phyloP scores from a whole-genome alignment of 37 sponge, comb jelly and placozoan genomes.

The Tethya wilhelma region DNA sequence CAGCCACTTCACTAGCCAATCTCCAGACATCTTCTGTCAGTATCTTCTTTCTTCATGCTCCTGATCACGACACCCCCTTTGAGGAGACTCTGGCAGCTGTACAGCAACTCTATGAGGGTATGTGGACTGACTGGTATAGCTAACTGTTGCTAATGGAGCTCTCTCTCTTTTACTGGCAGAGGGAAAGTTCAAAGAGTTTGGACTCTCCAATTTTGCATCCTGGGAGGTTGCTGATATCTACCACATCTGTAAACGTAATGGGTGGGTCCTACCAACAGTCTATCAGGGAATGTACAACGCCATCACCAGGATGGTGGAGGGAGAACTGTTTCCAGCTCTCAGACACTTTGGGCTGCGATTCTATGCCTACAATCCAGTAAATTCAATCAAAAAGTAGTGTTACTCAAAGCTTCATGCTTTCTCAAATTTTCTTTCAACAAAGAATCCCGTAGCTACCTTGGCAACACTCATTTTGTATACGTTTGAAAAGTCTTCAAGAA shows the following conservation, averaged over 20 bases:
- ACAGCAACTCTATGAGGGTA: constrained; percentile 78
- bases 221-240: constrained; percentile 87
- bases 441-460: too few species aligned
- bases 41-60: constrained; percentile 89
- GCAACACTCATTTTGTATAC: too few species aligned
- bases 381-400: too few species aligned
- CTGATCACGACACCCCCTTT: constrained; percentile 86
- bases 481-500: too few species aligned
- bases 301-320: constrained; percentile 89
- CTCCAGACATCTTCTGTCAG: constrained; percentile 70
- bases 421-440: too few species aligned
- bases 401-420: too few species aligned
- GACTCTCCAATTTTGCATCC: constrained; percentile 88
- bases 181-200: constrained; percentile 91
- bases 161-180: constrained; percentile 17
- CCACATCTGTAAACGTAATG: constrained; percentile 86
- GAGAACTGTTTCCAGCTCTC: constrained; percentile 88
- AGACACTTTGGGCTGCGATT: constrained; percentile 85
- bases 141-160: too few species aligned
- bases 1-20: constrained; percentile 35
- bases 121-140: too few species aligned
- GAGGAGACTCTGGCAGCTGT: constrained; percentile 85
- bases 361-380: constrained; percentile 94
- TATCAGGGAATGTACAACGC: constrained; percentile 98
- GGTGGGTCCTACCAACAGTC: constrained; percentile 86